Evolutionary conservation across 2,797 vertebrate genomes (phyloP).

Genomic region (Peromyscus attwateri): DNA sequence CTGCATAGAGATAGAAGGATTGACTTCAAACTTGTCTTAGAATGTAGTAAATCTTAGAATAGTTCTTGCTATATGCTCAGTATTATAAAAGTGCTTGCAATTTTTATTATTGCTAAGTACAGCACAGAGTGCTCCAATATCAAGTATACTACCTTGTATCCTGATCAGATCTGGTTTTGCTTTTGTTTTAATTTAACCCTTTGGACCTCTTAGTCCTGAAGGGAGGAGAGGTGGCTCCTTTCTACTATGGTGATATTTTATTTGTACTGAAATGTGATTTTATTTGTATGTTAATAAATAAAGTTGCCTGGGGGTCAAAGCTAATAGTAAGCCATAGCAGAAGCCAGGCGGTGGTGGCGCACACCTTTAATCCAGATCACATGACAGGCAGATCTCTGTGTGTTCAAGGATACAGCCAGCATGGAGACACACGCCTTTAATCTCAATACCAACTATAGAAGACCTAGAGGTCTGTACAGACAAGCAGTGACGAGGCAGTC

Average conservation of each 20-base stretch:
- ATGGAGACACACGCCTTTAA: no score
- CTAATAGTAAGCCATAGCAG: no score
- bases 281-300: no score
- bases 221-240: neutral
- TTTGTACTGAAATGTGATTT: no score
- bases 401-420: no score
- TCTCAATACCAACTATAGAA: no score
- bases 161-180: constrained; percentile 47
- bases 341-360: no score
- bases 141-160: constrained; percentile 22
- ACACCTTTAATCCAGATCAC: no score
- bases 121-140: constrained; percentile 13
- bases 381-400: no score
- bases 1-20: neutral
- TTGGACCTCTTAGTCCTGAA: neutral
- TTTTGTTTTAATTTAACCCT: constrained; percentile 41
- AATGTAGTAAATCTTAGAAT: neutral
- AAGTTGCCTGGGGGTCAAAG: no score
- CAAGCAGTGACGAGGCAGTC: no score
- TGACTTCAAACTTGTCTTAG: neutral
- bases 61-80: neutral
- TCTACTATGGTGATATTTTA: neutral
- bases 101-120: neutral
- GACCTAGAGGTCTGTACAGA: no score
- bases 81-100: neutral